These are phyloP conservation scores for Perognathus longimembris DNA, from an alignment of 2,113 vertebrate species.

Conservation along the genomic window DNA sequence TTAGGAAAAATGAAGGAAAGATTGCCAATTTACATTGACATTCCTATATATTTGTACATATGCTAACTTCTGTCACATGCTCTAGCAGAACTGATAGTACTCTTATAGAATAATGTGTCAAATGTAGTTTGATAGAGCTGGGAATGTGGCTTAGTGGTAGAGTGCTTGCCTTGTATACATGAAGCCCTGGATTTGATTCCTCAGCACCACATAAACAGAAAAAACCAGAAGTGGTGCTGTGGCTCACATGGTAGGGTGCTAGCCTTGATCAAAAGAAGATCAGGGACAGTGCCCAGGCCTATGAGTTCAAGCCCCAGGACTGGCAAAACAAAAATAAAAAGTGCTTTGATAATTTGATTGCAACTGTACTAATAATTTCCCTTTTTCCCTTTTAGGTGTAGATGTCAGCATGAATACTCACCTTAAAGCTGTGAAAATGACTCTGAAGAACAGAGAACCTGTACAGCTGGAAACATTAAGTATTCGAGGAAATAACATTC, in stretches of 20 bases:
- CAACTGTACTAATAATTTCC: not conserved
- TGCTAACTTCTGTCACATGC: constrained; percentile 16
- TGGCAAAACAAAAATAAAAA: too few relatives aligned
- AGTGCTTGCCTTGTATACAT: too few relatives aligned
- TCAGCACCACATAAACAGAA: too few relatives aligned
- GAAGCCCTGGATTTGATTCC: too few relatives aligned
- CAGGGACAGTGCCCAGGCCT: too few relatives aligned
- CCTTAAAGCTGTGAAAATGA: constrained; percentile 99
- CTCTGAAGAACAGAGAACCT: constrained; percentile 97
- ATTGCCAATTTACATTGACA: not conserved
- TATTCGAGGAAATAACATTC: constrained; percentile 99
- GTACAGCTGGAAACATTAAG: constrained; percentile 97
- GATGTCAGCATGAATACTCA: constrained; percentile 99
- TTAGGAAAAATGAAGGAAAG: not conserved
- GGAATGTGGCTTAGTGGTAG: too few relatives aligned
- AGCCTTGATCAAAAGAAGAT: too few relatives aligned
- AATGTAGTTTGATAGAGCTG: not conserved
- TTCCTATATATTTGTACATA: not conserved
- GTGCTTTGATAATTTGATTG: not conserved
- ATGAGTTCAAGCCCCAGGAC: too few relatives aligned
- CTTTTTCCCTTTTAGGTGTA: constrained; percentile 88
- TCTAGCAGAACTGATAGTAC: not conserved
- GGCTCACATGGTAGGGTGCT: too few relatives aligned
- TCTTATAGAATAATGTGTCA: not conserved
- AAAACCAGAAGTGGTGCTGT: too few relatives aligned